Evolutionary conservation across 2,113 vertebrate genomes (phyloP).

Genomic region (Mola mola): DNA sequence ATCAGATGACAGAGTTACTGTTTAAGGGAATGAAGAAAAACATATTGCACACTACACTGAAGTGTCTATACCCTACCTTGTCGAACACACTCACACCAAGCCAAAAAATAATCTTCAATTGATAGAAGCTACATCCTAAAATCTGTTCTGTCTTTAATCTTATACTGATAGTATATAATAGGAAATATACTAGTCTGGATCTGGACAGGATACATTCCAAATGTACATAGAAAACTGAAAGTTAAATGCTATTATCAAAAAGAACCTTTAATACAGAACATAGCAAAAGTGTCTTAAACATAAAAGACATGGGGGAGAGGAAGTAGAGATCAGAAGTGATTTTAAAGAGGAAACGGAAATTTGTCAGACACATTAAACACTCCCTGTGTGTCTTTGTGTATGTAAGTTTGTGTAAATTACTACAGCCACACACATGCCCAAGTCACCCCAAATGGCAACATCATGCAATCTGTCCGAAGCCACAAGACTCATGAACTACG

Average conservation of each 20-base stretch:
- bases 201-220: background rate
- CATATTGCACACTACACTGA: conserved; percentile 2
- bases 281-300: conserved; percentile 9
- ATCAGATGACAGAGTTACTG: conserved; percentile 36
- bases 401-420: conserved; percentile 10
- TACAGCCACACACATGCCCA: conserved; percentile 33
- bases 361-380: conserved; percentile 1
- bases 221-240: conserved; percentile 2
- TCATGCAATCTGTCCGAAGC: conserved; percentile 32
- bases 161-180: background rate
- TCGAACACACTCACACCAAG: background rate
- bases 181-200: conserved; percentile 1
- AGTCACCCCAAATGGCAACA: conserved; percentile 13
- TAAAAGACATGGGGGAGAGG: conserved; percentile 29
- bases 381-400: conserved; percentile 12
- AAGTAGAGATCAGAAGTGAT: conserved; percentile 45
- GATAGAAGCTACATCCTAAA: background rate
- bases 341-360: conserved; percentile 26
- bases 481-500: background rate
- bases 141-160: background rate
- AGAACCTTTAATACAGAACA: conserved; percentile 48
- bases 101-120: conserved; percentile 1
- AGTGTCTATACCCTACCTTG: background rate
- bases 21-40: conserved; percentile 20
- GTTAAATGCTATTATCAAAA: conserved; percentile 11